Evolutionary conservation across 1,140 invertebrate genomes (phyloP).

Genomic region (Drosophila virilis): DNA sequence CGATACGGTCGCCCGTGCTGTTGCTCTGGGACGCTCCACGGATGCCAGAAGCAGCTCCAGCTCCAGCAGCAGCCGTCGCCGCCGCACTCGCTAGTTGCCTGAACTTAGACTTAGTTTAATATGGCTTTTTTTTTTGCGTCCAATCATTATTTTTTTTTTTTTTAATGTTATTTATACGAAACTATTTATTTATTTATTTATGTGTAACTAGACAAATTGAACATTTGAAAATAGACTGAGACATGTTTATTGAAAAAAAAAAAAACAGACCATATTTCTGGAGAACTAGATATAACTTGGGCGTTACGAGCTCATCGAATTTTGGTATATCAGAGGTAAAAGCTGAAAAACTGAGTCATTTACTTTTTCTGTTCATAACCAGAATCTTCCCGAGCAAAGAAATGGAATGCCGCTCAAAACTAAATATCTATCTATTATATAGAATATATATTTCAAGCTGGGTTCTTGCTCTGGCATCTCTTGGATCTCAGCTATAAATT

Average conservation of each 20-base stretch:
- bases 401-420: no score
- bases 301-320: no score
- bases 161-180: constrained; percentile 64
- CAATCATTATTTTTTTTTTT: constrained; percentile 46
- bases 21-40: constrained; percentile 57
- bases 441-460: no score
- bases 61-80: constrained; percentile 39
- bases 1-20: constrained; percentile 88
- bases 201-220: constrained; percentile 77
- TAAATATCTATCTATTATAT: no score
- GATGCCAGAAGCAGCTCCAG: constrained; percentile 50
- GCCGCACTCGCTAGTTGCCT: constrained; percentile 49
- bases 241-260: constrained; percentile 68
- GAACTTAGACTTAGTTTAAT: constrained; percentile 51
- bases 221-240: constrained; percentile 72
- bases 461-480: no score
- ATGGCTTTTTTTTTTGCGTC: constrained; percentile 39
- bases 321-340: no score
- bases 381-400: no score
- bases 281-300: no score
- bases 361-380: no score
- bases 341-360: no score
- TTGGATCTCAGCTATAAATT: no score
- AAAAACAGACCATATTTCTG: neutral
- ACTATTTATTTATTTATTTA: constrained; percentile 82